These are phyloP conservation scores for Luffia ferchaultella DNA, from an alignment of 2,888 invertebrate species.

Conservation along the genomic window DNA sequence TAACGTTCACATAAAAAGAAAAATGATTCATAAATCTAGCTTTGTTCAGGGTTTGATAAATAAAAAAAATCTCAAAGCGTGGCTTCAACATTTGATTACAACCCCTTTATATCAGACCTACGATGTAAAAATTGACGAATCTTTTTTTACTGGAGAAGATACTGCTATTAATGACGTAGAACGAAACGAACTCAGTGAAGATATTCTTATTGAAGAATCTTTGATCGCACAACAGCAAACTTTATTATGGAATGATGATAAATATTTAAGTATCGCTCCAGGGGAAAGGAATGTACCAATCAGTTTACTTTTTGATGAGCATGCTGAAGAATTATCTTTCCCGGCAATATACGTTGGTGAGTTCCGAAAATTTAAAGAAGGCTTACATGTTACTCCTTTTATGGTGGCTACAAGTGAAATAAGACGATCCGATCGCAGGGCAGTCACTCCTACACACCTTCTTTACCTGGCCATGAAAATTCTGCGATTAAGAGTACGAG, in stretches of 20 bases:
- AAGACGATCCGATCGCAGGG: constrained; percentile 19
- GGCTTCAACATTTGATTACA: constrained; percentile 15
- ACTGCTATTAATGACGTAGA: constrained; percentile 2
- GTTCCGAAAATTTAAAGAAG: constrained; percentile 13
- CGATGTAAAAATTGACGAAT: neutral
- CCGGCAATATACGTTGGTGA: constrained; percentile 19
- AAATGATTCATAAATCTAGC: constrained; percentile 17
- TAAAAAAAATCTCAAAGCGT: constrained; percentile 16
- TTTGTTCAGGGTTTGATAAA: constrained; percentile 19
- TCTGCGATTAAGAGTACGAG: constrained; percentile 12
- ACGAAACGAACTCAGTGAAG: neutral
- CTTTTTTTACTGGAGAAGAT: neutral
- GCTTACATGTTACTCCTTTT: constrained; percentile 6
- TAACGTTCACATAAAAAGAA: constrained; percentile 20
- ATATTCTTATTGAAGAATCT: neutral
- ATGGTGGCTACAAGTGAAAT: constrained; percentile 15
- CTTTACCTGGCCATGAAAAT: constrained; percentile 19
- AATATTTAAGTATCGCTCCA: neutral
- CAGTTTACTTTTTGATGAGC: constrained; percentile 20
- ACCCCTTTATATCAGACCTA: neutral
- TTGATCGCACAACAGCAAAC: neutral
- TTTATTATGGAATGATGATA: neutral
- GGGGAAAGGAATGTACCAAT: constrained; percentile 7
- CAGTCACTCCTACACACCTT: constrained; percentile 18
- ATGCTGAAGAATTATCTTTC: constrained; percentile 24